Evolutionary conservation across 2,888 invertebrate genomes (phyloP).

Genomic region (Subacronicta megacephala): DNA sequence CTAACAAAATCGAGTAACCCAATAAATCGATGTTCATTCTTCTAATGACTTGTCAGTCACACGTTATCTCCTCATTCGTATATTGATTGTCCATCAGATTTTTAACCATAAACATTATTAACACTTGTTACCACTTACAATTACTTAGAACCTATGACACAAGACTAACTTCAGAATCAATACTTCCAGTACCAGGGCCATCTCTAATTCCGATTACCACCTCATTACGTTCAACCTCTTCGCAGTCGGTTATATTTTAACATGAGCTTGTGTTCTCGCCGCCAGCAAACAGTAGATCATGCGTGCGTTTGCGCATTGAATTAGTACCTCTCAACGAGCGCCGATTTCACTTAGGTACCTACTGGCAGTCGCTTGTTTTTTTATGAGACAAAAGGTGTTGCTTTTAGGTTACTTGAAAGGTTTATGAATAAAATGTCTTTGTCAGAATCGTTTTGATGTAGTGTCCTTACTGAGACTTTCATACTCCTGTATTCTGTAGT

Average conservation of each 20-base stretch:
- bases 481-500: background rate
- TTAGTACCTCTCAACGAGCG: slow-evolving; percentile 67
- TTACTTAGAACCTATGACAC: slow-evolving; percentile 43
- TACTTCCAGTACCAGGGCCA: slow-evolving; percentile 3
- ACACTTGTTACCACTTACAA: slow-evolving; percentile 26
- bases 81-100: background rate
- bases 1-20: too few relatives aligned
- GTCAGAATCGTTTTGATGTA: background rate
- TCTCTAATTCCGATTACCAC: slow-evolving; percentile 45
- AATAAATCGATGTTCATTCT: background rate
- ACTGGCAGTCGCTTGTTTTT: slow-evolving; percentile 29
- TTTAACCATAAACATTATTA: slow-evolving; percentile 26
- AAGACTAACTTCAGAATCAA: slow-evolving; percentile 19
- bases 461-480: background rate
- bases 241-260: slow-evolving; percentile 56
- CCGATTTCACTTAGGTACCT: slow-evolving; percentile 62
- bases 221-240: slow-evolving; percentile 28
- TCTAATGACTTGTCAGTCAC: background rate
- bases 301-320: slow-evolving; percentile 68
- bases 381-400: slow-evolving; percentile 53
- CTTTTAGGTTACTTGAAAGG: slow-evolving; percentile 30
- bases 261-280: slow-evolving; percentile 74
- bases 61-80: background rate
- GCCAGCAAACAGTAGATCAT: slow-evolving; percentile 76
- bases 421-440: background rate